Base-by-base conservation (phyloP, 2,888 invertebrate species). In the Standfussiana lucernea region DNA sequence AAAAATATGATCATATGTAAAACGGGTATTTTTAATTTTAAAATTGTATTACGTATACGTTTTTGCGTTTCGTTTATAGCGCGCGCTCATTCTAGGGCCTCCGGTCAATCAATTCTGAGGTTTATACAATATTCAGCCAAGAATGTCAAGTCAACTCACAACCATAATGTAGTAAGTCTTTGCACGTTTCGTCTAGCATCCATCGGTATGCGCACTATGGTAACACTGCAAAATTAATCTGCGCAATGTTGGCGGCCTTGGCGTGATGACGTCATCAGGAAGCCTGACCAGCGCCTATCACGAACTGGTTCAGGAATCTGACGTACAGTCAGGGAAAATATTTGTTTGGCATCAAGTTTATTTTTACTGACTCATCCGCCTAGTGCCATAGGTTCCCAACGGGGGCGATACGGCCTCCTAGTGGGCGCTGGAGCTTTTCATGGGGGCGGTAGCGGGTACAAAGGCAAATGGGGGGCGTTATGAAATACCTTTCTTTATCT, bases 181-280 rank as follows among this genome's bases (percentile, higher is more conserved):
- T 37, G 50, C 75, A 82, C 42, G 75, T 80, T 84, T 82, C 61
- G 75, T 83, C 78, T 87, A 87, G 86, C 64, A 75, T 68, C 70
- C 73, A 74, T 75, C 73, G 84, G 82, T 78, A 88, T 88, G 84
- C 79, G 74, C 72, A 76, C 53, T 84, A 85, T 74, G 78, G 69
- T 66, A 85, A 70, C 79, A 83, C 81, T 82, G 73, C 72, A 80
- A 83, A 84, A 81, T 85, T 88, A 88, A 89, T 90, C 84, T 85
- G 84, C 61, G 90, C 88, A 91, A 93, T 93, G 92, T 88, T 81
- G 91, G 82, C 88, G 90, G 91, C 92, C 93, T 93, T 93, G 89
- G 70, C 73, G 71, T 90, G 91, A 10, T 93, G 91, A 92, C 92
- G 90, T 92, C 92, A 93, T 85, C 80, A 93, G 93, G 93, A 94